Evolutionary conservation across 2,797 vertebrate species (phyloP).

Genomic region (Acanthornis magna): DNA sequence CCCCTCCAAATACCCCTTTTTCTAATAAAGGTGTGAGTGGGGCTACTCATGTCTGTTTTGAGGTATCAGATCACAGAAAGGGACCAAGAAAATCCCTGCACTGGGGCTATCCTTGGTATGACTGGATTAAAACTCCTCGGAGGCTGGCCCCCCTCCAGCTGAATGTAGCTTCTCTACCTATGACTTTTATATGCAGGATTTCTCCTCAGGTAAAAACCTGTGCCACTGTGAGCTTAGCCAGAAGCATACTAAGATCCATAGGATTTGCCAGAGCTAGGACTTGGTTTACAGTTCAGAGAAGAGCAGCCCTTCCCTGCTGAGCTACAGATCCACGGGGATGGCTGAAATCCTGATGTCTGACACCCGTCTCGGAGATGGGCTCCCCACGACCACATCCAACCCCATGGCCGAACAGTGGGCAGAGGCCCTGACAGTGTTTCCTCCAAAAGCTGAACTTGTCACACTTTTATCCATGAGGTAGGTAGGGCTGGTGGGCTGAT

Average conservation of each 20-base stretch:
- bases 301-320: not conserved
- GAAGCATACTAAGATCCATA: not conserved
- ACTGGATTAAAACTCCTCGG: not conserved
- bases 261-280: not conserved
- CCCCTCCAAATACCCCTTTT: not conserved
- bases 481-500: constrained; percentile 6
- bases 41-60: not conserved
- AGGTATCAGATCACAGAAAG: not conserved
- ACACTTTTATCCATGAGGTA: not conserved
- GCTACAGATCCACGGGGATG: not conserved
- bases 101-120: not conserved
- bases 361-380: fast-evolving
- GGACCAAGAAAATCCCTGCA: not conserved
- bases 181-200: not conserved
- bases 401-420: fast-evolving
- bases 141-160: not conserved
- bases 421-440: fast-evolving
- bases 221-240: not conserved
- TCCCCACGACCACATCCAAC: not conserved
- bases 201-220: not conserved
- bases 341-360: not conserved
- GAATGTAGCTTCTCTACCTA: not conserved
- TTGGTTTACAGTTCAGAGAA: not conserved
- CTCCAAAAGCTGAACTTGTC: not conserved
- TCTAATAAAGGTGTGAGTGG: not conserved